Base-by-base conservation (phyloP, 2,113 vertebrate genomes). In the Marmota flaviventris region DNA sequence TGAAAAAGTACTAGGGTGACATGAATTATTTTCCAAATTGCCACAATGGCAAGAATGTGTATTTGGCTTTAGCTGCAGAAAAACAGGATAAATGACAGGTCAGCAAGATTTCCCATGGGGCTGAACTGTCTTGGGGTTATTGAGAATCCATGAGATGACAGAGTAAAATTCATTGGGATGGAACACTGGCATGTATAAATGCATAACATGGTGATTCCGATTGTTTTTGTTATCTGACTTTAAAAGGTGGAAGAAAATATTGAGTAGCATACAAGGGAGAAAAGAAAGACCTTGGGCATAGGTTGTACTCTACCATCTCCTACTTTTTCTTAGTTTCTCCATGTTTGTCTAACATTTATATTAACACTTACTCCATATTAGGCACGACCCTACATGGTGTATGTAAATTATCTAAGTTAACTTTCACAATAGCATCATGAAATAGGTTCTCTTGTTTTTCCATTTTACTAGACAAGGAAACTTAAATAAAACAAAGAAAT, bases 11-110 rank as follows among this genome's bases (percentile, higher is more conserved):
- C 39, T 16, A 29, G 22, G 37, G 8, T 93, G 75, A 89, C 63
- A 69, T 88, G 69, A 95, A 81, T 98, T 95, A 91, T 93, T 96
- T 97, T 97, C 58, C 42, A 85, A 96, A 96, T 87, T 95, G 27
- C 65, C 84, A 65, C 8, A 72, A 63, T 20, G 37, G 85, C 8
- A 48, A 91, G 61, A 93, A 86, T 72, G 5, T 85, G 17, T 24
- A 51, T 17, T 63, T 79, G 67, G 12, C 76, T 34, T 76, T 22
- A 8, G 69, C 14, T 51, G 14, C 1, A 29, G 13, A 45, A 78
- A 85, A 88, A 65, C 0, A 72, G 22, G 4, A 63, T 34, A 73
- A 67, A 22, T 39, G 34, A n/a, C 34, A 88, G 72, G 61, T 20
- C 1, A 87, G 79, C 58, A 32, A 84, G 70, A 51, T 93, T 76